Evolutionary conservation across 1,140 invertebrate species (phyloP).

Genomic region (Papilio polyxenes): DNA sequence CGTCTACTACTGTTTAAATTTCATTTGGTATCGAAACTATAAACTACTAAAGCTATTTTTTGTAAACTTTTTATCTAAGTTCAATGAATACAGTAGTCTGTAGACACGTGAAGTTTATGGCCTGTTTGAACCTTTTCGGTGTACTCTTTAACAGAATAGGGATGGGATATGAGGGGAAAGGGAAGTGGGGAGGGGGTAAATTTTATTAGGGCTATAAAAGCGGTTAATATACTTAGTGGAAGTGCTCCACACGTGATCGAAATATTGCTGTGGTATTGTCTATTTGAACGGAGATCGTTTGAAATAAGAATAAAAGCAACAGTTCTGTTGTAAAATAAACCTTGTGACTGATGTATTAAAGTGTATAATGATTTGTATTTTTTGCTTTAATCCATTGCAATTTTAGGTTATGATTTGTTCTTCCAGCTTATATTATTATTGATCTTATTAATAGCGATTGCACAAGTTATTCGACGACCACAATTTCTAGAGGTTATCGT

Average conservation of each 20-base stretch:
- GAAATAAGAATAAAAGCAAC: slow-evolving; percentile 11
- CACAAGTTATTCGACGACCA: neutral
- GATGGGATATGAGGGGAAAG: neutral
- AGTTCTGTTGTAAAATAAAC: neutral
- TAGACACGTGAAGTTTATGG: neutral
- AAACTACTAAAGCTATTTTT: no score
- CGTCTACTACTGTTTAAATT: no score
- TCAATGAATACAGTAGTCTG: neutral
- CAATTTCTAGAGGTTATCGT: neutral
- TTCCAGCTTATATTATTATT: neutral
- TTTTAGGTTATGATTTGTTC: neutral
- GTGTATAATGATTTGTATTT: neutral
- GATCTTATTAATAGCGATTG: neutral
- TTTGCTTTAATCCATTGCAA: neutral
- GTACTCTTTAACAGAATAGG: slow-evolving; percentile 2
- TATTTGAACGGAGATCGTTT: slow-evolving; percentile 20
- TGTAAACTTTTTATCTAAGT: neutral
- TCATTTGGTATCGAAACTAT: no score
- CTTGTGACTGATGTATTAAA: neutral
- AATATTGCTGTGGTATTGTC: slow-evolving; percentile 34
- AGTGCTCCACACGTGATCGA: slow-evolving; percentile 37
- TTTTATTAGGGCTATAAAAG: slow-evolving; percentile 36
- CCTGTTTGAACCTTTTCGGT: neutral
- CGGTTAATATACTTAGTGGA: slow-evolving; percentile 38
- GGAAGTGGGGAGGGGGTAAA: neutral